A percentile compares a stretch with the other conserved stretches of the same genome.
Conservation (phyloP, 2,888 invertebrate genomes). For the Galerucella nymphaeae region DNA sequence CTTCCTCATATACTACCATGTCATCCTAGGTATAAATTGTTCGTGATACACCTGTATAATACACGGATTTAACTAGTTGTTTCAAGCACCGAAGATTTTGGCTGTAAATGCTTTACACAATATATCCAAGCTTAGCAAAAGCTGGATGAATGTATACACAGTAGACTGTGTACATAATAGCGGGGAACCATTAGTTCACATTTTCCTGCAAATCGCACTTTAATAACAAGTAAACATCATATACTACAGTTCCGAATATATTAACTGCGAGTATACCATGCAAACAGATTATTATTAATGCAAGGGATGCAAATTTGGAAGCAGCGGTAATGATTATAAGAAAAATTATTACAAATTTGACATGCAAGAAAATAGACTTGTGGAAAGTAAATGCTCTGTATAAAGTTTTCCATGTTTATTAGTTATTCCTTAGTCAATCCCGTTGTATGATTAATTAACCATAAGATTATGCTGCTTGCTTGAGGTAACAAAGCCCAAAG, state of each 20-base stretch:
- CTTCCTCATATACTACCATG: no score
- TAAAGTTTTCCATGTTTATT: no score
- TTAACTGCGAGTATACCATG: slow-evolving; percentile 5
- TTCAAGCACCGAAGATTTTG: neutral
- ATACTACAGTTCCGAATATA: slow-evolving; percentile 23
- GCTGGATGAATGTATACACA: slow-evolving; percentile 6
- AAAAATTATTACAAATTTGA: neutral
- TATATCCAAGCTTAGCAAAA: slow-evolving; percentile 6
- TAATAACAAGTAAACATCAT: slow-evolving; percentile 35
- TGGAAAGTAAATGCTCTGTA: no score
- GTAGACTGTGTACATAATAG: slow-evolving; percentile 4
- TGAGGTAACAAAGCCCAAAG: slow-evolving; percentile 23
- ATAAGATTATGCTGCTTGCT: neutral
- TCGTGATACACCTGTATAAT: neutral
- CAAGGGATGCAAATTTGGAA: slow-evolving; percentile 10
- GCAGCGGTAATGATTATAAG: neutral
- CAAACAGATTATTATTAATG: slow-evolving; percentile 33
- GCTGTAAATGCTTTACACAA: neutral
- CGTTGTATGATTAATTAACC: no score
- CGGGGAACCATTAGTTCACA: slow-evolving; percentile 26
- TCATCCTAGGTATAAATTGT: neutral
- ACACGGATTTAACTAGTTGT: neutral
- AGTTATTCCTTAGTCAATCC: no score
- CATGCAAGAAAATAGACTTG: no score
- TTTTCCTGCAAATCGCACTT: slow-evolving; percentile 30